Conservation (phyloP, 1,140 invertebrate genomes). For the Diachasma alloeum region DNA sequence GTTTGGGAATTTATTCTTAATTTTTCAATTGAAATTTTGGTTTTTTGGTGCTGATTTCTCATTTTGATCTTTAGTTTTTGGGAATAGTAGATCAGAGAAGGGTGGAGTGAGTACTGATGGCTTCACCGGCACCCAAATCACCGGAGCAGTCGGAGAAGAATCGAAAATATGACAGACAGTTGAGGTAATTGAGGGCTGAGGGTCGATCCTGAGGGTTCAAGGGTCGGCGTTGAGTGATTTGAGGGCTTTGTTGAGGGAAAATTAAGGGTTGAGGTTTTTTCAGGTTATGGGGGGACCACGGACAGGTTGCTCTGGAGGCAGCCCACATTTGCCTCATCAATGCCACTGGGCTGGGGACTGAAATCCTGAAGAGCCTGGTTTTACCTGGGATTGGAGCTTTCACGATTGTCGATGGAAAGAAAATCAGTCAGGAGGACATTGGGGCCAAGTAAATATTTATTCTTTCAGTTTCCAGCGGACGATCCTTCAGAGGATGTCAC, state of each 20-base stretch:
- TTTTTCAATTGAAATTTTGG: not conserved
- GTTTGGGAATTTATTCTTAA: not conserved
- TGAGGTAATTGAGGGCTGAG: constrained; percentile 68
- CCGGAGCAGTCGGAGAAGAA: constrained; percentile 82
- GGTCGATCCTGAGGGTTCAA: constrained; percentile 16
- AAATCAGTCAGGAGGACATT: constrained; percentile 87
- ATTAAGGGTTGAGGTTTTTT: constrained; percentile 27
- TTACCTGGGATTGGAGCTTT: constrained; percentile 96
- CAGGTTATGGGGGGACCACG: constrained; percentile 97
- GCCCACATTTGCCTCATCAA: constrained; percentile 94
- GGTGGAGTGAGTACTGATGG: constrained; percentile 62
- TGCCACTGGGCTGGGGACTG: constrained; percentile 92
- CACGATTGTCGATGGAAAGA: constrained; percentile 92
- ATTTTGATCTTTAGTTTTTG: no score
- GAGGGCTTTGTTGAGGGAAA: not conserved
- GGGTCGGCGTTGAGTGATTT: not conserved
- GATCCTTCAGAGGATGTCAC: no score
- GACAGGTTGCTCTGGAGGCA: constrained; percentile 86
- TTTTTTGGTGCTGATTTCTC: not conserved
- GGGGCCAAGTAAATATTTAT: constrained; percentile 80
- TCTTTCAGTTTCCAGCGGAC: not conserved
- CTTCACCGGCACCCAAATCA: constrained; percentile 80
- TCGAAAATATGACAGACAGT: constrained; percentile 88
- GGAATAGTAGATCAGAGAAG: no score
- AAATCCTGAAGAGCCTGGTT: constrained; percentile 93